A percentile compares a stretch with the other conserved stretches of the same genome.
phyloP scores from a whole-genome alignment of 2,113 vertebrate species.

The Stomatorhinus ivindoensis region DNA sequence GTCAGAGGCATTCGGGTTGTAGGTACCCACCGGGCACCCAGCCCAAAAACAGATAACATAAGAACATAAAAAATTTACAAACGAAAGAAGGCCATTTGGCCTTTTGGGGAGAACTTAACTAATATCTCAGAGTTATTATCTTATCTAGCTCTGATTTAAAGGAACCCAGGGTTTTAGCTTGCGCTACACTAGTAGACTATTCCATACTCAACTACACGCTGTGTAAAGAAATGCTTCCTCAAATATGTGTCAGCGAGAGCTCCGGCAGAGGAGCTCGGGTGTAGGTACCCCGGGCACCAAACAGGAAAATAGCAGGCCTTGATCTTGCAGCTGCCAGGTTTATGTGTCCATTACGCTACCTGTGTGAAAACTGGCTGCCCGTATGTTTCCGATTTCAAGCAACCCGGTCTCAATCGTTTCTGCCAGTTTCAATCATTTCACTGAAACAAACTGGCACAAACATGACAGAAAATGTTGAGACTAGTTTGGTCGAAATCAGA shows the following conservation, averaged over 20 bases:
- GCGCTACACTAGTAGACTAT: too few relatives aligned
- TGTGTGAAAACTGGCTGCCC: not conserved
- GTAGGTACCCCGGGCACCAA: not conserved
- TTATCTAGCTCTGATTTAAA: too few relatives aligned
- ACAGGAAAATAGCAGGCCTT: not conserved
- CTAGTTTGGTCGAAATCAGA: not conserved
- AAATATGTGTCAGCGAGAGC: not conserved
- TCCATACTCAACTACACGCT: too few relatives aligned
- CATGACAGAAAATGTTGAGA: not conserved
- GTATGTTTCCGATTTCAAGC: not conserved
- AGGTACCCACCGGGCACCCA: not conserved
- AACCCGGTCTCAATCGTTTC: not conserved
- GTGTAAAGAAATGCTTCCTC: too few relatives aligned
- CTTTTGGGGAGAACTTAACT: too few relatives aligned
- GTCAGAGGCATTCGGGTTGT: not conserved
- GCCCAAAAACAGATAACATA: not conserved
- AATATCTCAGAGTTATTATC: too few relatives aligned
- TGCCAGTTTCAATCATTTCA: too few relatives aligned
- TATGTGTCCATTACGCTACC: not conserved
- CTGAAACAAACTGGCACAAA: not conserved
- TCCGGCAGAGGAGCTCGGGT: not conserved
- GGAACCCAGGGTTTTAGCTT: too few relatives aligned
- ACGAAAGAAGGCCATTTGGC: too few relatives aligned
- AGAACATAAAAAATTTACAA: too few relatives aligned
- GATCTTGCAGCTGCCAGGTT: not conserved